Evolutionary conservation across 2,797 vertebrate genomes (phyloP), one percentile per base, ranked within the genome.

Genomic region (Epinephelus coioides): DNA sequence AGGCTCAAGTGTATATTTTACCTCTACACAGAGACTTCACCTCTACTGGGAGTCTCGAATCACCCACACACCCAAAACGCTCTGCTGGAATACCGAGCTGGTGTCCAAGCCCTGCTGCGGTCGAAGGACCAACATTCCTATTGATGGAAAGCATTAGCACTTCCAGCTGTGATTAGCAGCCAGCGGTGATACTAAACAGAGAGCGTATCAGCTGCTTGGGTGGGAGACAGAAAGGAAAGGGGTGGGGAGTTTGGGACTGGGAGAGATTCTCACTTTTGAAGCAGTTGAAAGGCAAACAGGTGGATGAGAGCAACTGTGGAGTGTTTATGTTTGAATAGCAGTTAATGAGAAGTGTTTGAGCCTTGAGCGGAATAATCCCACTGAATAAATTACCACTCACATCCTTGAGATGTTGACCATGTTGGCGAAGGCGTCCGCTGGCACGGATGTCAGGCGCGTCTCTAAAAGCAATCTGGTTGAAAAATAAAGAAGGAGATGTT

Each of bases 331-430:
- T 68, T 73, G 23, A 55, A 51, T 12, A 21, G 38, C 54, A 40
- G 49, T 51, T 57, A 43, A 78, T 73, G 60, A 61, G 54, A 70
- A 65, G 62, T 69, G 25, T 71, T 5, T 6, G 1, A 73, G 59
- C 13, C 47, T 51, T 21, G 34, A 30, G 69, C 53, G 17, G 21
- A 81, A 69, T 27, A 76, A 66, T 47, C n/a, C 14, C 34, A 3
- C 4, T 47, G 18, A 6, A 61, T 44, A 43, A 63, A 55, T 68
- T 46, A 10, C 1, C 49, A 98, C 98, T 98, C 94, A 99, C 98
- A 99, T 98, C 73, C 95, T 96, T 73, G 98, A 98, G 89, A 99
- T 97, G 94, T 99, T 99, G 88, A 96, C 95, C 86, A 98, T 92
- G 91, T 93, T 95, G 87, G 95, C 94, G 79, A 99, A 99, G 21